A percentile compares a stretch with the other conserved stretches of the same genome.
Conservation (phyloP, 2,888 invertebrate species). For the Andricus curvator region DNA sequence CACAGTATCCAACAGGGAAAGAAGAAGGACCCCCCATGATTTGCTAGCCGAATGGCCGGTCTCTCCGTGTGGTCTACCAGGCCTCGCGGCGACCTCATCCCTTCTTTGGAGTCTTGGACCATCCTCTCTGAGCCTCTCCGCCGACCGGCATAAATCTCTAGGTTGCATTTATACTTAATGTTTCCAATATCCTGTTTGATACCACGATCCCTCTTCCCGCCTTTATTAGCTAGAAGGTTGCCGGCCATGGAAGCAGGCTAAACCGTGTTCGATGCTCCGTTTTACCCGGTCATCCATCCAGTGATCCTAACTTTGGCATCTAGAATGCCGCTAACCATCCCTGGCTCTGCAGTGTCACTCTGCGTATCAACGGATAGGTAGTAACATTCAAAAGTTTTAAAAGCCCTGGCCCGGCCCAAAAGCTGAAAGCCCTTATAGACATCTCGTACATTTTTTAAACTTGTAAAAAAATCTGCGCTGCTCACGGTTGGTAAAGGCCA, state of each 20-base stretch:
- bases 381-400: too few relatives aligned
- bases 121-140: conserved; percentile 46
- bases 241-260: conserved; percentile 35
- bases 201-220: conserved; percentile 56
- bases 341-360: too few relatives aligned
- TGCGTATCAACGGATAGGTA: too few relatives aligned
- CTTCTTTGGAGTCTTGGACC: conserved; percentile 66
- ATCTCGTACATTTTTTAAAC: too few relatives aligned
- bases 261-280: conserved; percentile 37
- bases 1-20: neutral
- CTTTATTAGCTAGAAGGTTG: conserved; percentile 57
- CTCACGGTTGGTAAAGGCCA: too few relatives aligned
- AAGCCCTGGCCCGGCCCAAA: too few relatives aligned
- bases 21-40: conserved; percentile 72
- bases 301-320: too few relatives aligned
- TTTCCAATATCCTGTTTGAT: conserved; percentile 72
- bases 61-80: conserved; percentile 74
- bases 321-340: too few relatives aligned
- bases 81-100: conserved; percentile 75
- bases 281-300: neutral
- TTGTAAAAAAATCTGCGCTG: too few relatives aligned
- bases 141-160: conserved; percentile 66
- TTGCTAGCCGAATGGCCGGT: conserved; percentile 55
- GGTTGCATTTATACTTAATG: conserved; percentile 54
- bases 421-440: too few relatives aligned